phyloP scores from a whole-genome alignment of 2,113 vertebrate genomes.

The Sinocyclocheilus anophthalmus region DNA sequence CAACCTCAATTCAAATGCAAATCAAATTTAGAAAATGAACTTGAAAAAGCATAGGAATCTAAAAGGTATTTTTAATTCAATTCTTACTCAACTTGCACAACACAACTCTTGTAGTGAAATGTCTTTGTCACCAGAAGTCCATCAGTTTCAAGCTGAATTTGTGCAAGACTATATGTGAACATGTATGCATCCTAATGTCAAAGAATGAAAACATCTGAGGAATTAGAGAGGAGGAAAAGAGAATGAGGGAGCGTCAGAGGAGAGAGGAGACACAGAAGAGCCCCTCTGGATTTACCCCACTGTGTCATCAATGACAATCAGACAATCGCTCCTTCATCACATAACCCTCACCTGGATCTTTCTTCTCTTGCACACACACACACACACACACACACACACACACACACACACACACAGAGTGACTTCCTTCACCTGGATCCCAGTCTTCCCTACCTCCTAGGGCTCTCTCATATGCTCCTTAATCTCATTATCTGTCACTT shows the following conservation, averaged over 20 bases:
- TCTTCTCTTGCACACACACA: no score
- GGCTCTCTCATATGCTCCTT: constrained; percentile 54
- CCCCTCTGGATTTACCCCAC: constrained; percentile 33
- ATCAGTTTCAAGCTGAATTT: background rate
- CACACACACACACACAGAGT: background rate
- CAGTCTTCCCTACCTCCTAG: constrained; percentile 34
- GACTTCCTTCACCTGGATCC: constrained; percentile 53
- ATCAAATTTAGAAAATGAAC: no score
- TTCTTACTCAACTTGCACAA: background rate
- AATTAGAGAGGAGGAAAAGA: background rate
- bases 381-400: constrained; percentile 7
- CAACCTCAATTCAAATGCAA: no score
- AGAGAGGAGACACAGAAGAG: background rate
- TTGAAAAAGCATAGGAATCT: background rate
- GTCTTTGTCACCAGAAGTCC: background rate
- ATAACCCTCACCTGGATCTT: constrained; percentile 37
- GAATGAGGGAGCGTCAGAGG: background rate
- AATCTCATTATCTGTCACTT: constrained; percentile 67
- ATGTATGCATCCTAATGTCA: background rate
- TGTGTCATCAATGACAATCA: constrained; percentile 44
- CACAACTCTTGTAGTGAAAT: background rate
- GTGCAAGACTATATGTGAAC: background rate
- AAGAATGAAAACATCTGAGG: background rate
- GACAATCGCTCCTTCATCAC: constrained; percentile 38
- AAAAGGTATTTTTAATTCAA: background rate